These are phyloP conservation scores for Ceratothoa steindachneri DNA, from an alignment of 2,888 invertebrate species.

Conservation along the genomic window DNA sequence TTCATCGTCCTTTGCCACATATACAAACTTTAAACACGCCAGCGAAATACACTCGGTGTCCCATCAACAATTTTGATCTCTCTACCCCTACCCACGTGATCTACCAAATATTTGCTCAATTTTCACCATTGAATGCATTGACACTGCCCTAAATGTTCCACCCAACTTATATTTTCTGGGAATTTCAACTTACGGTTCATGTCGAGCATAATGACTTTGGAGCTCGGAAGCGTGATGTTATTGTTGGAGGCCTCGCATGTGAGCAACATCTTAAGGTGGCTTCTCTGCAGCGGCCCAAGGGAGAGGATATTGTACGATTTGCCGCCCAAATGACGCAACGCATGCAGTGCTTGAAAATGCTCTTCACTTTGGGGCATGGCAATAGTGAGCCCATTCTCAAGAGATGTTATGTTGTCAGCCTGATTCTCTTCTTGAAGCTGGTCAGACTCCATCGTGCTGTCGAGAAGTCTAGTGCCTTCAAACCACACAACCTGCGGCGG, in stretches of 20 bases:
- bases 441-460: slow-evolving; percentile 40
- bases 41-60: no score
- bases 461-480: slow-evolving; percentile 32
- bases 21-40: no score
- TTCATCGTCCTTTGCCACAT: no score
- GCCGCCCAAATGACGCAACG: neutral
- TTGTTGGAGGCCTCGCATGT: slow-evolving; percentile 46
- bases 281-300: slow-evolving; percentile 35
- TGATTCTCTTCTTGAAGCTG: neutral
- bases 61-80: no score
- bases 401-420: neutral
- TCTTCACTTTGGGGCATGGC: neutral
- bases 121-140: no score
- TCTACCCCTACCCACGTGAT: no score
- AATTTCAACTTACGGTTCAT: slow-evolving; percentile 45
- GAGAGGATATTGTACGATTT: slow-evolving; percentile 31
- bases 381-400: neutral
- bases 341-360: neutral
- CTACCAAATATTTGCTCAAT: no score
- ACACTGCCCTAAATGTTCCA: no score
- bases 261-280: slow-evolving; percentile 36
- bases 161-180: no score
- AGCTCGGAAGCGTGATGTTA: slow-evolving; percentile 41
- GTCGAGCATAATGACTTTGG: slow-evolving; percentile 41
- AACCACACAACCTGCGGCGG: slow-evolving; percentile 39